Base-by-base conservation (phyloP, 2,113 vertebrate species). In the Paramisgurnus dabryanus region DNA sequence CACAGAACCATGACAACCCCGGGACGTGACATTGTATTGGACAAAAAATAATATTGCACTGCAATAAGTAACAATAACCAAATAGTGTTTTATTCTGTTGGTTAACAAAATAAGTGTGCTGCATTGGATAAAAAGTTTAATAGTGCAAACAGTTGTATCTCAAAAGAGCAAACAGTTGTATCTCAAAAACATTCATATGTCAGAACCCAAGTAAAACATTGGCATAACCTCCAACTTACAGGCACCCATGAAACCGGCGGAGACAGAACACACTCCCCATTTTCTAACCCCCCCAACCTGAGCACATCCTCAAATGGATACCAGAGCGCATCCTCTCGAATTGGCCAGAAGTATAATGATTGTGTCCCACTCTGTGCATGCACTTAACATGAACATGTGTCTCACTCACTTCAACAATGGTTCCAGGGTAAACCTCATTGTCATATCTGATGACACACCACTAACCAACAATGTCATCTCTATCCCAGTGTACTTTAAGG, bases 361-460 rank as follows among this genome's bases (percentile, higher is more conserved):
- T 34, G 27, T 34, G 27, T 34, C 27, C 27, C 27, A 34, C 27
- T 34, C 27, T 34, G 27, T 34, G 27, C 27, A 34, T 34, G 27
- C 3, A 34, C 27, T 34, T 34, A 34, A 34, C 27, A 34, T 34
- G 27, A 34, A 34, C 27, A 34, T 34, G 27, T 34, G 27, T 34
- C 27, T 34, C 27, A 34, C 27, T 34, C 27, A 34, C 27, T 34
- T 34, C 27, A 34, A 34, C 27, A 34, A 34, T 34, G 27, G 27
- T 34, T 34, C 27, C 27, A 34, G 27, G 27, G 27, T 34, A 34
- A 34, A 34, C 27, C 27, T 34, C 27, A 34, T 34, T 34, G 27
- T 34, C 27, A 34, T 34, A 34, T 34, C 27, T 34, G 27, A 67
- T 6, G n/a, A 72, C 74, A 72, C 60, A 82, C 75, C 81, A 82